Conservation (phyloP, 2,888 invertebrate genomes). For the Meiosimyza platycephala region DNA sequence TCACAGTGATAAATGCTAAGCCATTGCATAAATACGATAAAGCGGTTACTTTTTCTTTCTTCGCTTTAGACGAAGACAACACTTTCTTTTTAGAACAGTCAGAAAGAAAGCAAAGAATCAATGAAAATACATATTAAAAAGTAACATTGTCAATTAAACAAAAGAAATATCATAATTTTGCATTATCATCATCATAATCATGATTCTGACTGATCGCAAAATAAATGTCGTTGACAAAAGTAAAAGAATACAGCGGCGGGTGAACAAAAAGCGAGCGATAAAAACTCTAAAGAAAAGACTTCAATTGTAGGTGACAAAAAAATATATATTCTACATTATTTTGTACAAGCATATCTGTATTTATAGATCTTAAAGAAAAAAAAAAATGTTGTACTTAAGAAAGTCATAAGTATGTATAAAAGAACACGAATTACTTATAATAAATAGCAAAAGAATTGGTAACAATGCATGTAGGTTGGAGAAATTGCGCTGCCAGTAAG, state of each 20-base stretch:
- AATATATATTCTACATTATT: background rate
- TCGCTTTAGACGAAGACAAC: background rate
- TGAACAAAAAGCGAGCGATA: background rate
- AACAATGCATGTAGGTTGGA: constrained; percentile 33
- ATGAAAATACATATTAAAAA: too few relatives aligned
- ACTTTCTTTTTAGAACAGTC: background rate
- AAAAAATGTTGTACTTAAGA: background rate
- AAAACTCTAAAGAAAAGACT: background rate
- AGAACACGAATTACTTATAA: background rate
- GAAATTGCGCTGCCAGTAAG: constrained; percentile 13
- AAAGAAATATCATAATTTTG: too few relatives aligned
- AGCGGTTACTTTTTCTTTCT: too few relatives aligned
- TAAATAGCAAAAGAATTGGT: background rate
- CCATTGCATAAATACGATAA: constrained; percentile 6
- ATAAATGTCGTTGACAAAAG: too few relatives aligned
- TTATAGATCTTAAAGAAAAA: background rate
- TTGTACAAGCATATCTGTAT: too few relatives aligned
- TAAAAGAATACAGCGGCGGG: constrained; percentile 2
- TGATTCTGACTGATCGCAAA: too few relatives aligned
- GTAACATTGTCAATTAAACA: too few relatives aligned
- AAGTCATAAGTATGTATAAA: constrained; percentile 3
- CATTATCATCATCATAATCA: too few relatives aligned
- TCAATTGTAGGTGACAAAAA: background rate
- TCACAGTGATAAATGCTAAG: too few relatives aligned
- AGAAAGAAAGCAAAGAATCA: background rate